Base-by-base conservation (phyloP, 2,797 vertebrate genomes). In the Urocyon cinereoargenteus region DNA sequence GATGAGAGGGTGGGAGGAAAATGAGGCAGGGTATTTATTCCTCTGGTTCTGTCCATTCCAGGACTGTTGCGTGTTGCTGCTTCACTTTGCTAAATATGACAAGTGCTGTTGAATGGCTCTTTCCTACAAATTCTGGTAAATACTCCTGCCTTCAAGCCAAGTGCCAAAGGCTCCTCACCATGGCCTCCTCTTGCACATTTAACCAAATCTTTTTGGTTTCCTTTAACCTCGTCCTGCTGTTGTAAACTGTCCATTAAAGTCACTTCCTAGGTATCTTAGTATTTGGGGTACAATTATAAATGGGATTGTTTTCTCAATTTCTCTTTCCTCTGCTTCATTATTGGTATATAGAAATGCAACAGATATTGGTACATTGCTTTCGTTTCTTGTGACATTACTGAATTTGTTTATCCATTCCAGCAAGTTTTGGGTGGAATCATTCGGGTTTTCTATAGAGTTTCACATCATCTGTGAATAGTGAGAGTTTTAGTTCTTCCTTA, bases 41-140 rank as follows among this genome's bases (percentile, higher is more conserved):
- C 36, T 1, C 10, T 11, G 12, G 11, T 59, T 10, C 73, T 40
- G 45, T 14, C 21, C 28, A 12, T 70, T 83, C 55, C 13, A 34
- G 10, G 9, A 55, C 22, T 2, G 49, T 14, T 34, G 24, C 11
- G 11, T 19, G 24, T 22, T 40, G 11, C 34, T 40, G 36, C 14
- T 31, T 31, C 13, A 21, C 6, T 13, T 26, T 2, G 26, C 24
- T 57, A 14, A 28, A 13, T 0, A 34, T n/a, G 18, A 6, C 22
- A 26, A 10, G 15, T 45, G 6, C 4, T 3, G 40, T 1, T 4
- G 1, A 2, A 28, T 28, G 61, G 4, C 4, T 11, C 5, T 51
- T 2, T 86, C 18, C 19, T 26, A 53, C 0, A 18, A 5, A 13
- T 40, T 40, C 31, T 18, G 1, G 16, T 22, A 21, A 51, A 13